Percentiles rank a stretch among this genome's conserved stretches.
Evolutionary conservation across 2,113 vertebrate genomes (phyloP).

Genomic region (Tetrao urogallus): DNA sequence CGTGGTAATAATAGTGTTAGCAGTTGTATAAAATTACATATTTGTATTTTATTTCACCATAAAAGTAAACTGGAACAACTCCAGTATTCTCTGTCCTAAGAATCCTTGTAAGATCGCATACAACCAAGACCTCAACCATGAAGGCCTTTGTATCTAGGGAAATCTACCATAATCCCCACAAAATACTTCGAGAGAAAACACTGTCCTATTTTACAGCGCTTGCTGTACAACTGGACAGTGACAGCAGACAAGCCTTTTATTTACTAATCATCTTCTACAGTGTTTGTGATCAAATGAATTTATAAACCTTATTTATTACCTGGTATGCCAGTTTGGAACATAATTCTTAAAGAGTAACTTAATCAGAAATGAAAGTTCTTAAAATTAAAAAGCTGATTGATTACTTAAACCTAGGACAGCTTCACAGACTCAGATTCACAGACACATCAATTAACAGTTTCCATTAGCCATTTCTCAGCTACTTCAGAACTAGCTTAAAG

Average conservation of each 20-base stretch:
- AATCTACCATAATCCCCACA: background rate
- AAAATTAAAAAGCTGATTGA: background rate
- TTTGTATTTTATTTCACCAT: background rate
- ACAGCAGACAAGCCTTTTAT: background rate
- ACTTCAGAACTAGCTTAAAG: background rate
- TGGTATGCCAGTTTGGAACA: background rate
- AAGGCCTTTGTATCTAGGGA: background rate
- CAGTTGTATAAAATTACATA: background rate
- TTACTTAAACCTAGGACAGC: background rate
- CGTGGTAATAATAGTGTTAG: background rate
- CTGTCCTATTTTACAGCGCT: background rate
- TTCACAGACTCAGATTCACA: background rate
- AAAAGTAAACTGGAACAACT: background rate
- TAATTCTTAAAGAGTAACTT: background rate
- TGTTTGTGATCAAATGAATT: background rate
- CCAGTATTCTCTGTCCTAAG: background rate
- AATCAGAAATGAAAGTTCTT: background rate
- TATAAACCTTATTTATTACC: background rate
- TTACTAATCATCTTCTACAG: background rate
- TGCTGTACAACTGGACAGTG: background rate
- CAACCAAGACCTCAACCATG: background rate
- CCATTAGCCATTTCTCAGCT: background rate
- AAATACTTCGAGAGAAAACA: background rate
- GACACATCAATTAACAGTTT: background rate
- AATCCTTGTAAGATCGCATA: background rate